Base-by-base conservation (phyloP, 2,113 vertebrate species). In the Lophura nycthemera region DNA sequence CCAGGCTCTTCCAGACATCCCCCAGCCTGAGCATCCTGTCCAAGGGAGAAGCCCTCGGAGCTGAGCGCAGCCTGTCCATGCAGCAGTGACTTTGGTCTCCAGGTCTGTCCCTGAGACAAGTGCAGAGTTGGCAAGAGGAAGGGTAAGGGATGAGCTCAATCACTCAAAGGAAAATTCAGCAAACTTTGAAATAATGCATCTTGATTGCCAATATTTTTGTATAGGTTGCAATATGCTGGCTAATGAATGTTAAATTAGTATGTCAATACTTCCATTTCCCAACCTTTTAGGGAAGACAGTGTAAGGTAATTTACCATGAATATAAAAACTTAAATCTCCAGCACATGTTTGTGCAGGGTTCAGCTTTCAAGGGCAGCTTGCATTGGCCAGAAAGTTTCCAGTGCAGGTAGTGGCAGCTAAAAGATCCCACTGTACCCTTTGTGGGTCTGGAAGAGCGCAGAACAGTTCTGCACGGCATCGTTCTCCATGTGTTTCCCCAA, bases 91-190 rank as follows among this genome's bases (percentile, higher is more conserved):
- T 54, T 73, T 1, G 57, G 11, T 34, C 47, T 61, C 48, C 13
- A 10, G 20, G 61, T 57, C 82, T 81, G 52, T 86, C 77, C 86
- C 57, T 5, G 34, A 24, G 47, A 92, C 56, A 48, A 0, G 16
- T 50, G 10, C 64, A 13, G 10, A 6, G 77, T 18, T 78, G 73
- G 56, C 79, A 52, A 32, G 42, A 83, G 75, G 36, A 59, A 13
- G 47, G 36, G 24, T 50, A 13, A 74, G 89, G 69, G 77, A 57
- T 25, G 73, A 88, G 56, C 83, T 91, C 80, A 24, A 0, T 42
- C 61, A 8, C 90, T 94, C 57, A 54, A 88, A 97, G 20, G 73
- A 79, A 72, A 84, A 75, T 63, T 83, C 79, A 88, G 85, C 94
- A 83, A 86, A 61, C 76, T 90, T 84, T 21, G n/a, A 61, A 88